phyloP scores from a whole-genome alignment of 2,888 invertebrate species.

The Macrosoma leucophasiata region DNA sequence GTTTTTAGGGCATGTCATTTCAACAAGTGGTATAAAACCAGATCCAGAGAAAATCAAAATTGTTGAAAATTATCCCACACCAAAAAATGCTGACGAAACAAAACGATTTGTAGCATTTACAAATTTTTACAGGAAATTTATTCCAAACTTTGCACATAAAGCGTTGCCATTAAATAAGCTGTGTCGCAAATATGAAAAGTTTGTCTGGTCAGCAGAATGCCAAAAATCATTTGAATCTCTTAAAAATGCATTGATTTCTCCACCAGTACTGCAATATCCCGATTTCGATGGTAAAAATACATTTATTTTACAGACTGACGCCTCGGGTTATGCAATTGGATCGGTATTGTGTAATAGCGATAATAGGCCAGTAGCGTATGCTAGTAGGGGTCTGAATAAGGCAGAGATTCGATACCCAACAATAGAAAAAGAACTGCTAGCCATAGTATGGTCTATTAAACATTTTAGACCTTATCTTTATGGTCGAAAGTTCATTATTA shows the following conservation, averaged over 20 bases:
- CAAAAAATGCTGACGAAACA: not conserved
- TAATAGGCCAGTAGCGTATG: constrained; percentile 10
- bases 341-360: constrained; percentile 13
- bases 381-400: constrained; percentile 12
- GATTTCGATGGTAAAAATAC: constrained; percentile 11
- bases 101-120: not conserved
- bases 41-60: constrained; percentile 12
- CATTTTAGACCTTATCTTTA: constrained; percentile 14
- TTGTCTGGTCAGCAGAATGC: constrained; percentile 11
- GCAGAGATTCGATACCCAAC: constrained; percentile 11
- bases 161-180: constrained; percentile 9
- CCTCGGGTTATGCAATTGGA: constrained; percentile 13
- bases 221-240: constrained; percentile 1
- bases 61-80: constrained; percentile 16
- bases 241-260: constrained; percentile 6
- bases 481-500: constrained; percentile 8
- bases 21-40: constrained; percentile 9
- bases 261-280: constrained; percentile 18
- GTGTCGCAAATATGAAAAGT: constrained; percentile 10
- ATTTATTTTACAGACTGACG: constrained; percentile 16
- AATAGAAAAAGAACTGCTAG: constrained; percentile 12
- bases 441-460: constrained; percentile 13
- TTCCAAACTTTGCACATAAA: constrained; percentile 11
- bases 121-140: constrained; percentile 17
- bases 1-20: constrained; percentile 16